Base-by-base conservation (phyloP, 1,140 invertebrate species). In the Atopsyche davidsoni region DNA sequence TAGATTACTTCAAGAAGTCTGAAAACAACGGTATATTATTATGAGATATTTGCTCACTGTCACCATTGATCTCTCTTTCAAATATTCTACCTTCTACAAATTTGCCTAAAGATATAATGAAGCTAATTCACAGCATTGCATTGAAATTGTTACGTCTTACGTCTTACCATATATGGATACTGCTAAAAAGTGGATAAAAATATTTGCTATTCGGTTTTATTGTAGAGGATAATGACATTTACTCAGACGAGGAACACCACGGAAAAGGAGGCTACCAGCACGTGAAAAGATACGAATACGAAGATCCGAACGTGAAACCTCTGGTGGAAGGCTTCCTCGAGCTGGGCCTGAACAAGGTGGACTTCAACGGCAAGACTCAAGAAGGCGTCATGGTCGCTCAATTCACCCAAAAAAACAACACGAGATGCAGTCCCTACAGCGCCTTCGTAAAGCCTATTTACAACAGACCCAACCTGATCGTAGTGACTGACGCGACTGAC, bases 1-100 rank as follows among this genome's bases (percentile, higher is more conserved):
- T 91, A 4, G 84, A 81, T 0, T 93, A 92, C 64, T 93, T 93
- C 60, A 77, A 79, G 22, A 90, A 89, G 63, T 83, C 82, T 0
- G 88, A 92, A 67, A 81, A 84, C 52, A 71, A 79, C 50, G 65
- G 63, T 53, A 77, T 76, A 56, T 53, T 68, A 52, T 63, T 73
- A 28, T n/a, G 4, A 7, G 4, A 4, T 6, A 7, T 6, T 28
- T 6, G n/a, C 6, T 28, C n/a, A n/a, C 24, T 28, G n/a, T 28
- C 24, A 28, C n/a, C n/a, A 7, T 28, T 39, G 17, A 18, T n/a
- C 4, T 18, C 1, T 39, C 55, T 54, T 75, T 21, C 68, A 58
- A 57, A 76, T 72, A 61, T 80, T 78, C 2, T 68, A 72, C n/a
- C n/a, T n/a, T n/a, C n/a, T n/a, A n/a, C n/a, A n/a, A n/a, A n/a